Base-by-base conservation (phyloP, 1,140 invertebrate species). In the Brachionus sp. region DNA sequence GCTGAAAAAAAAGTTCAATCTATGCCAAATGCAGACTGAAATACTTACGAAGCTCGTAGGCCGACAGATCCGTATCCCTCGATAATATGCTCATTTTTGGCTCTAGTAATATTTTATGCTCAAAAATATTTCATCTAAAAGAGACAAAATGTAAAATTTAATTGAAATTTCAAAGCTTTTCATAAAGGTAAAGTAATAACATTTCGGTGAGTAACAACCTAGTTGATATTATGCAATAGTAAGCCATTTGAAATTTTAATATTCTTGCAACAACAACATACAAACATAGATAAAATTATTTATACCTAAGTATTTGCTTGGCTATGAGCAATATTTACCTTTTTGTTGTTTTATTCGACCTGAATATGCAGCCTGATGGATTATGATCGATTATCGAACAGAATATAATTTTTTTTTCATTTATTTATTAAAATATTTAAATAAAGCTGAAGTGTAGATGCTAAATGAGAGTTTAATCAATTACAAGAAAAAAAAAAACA, bases 41-140 rank as follows among this genome's bases (percentile, higher is more conserved):
- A 12, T 33, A 66, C 64, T 66, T 66, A 66, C 64, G 64, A 23
- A 66, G 64, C 64, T 66, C 64, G 64, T 66, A 66, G 33, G 33
- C 25, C n/a, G 64, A 66, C 33, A 66, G 33, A 37, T 66, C 50
- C 50, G 50, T 66, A 10, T 66, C 64, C 33, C 64, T 66, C 13
- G 64, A 29, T 33, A 25, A 66, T 33, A 66, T 16, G 33, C 64
- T 66, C 64, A 66, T 66, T 66, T 66, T 1, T 66, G 10, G 50
- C 50, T 57, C 50, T 19, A 19, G 50, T 57, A 57, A 57, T 23
- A 57, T 25, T 57, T 25, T 25, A 25, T 16, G 50, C 16, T 57
- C 16, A 57, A 57, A 57, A 57, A 57, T 19, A 23, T 57, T 57
- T 57, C 50, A 57, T 57, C 50, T 57, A 57, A 57, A 57, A 57